Base-by-base conservation (phyloP, 1,140 invertebrate genomes). In the Drosophila sp. region DNA sequence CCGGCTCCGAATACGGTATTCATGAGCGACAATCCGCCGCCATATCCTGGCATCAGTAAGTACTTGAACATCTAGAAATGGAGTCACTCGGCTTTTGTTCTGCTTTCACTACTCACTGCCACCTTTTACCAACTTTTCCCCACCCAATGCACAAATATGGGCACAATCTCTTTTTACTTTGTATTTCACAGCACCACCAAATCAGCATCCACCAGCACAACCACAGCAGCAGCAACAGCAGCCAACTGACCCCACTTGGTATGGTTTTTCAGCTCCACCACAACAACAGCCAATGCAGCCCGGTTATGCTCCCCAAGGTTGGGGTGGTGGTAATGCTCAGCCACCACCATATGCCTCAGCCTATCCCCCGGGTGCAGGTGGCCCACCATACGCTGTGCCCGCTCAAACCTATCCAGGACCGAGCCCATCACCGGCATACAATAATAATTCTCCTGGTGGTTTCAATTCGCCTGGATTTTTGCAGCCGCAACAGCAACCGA, bases 1-100 rank as follows among this genome's bases (percentile, higher is more conserved):
- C 94, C 95, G 55, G 92, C 95, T 94, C 96, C 96, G 38, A 96
- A 97, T 91, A 95, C 95, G 50, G 97, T 99, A 3, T 99, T 95
- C 86, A 97, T 98, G 94, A 97, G 96, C 6, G 96, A 97, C 85
- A 96, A 95, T 87, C 98, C 98, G n/a, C 98, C 98, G 64, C 98
- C 98, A 0, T 99, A 99, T 93, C 97, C 98, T 54, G 98, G 98
- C 50, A 96, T 98, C 75, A 82, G 86, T 65, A 76, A 91, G 66
- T 93, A 94, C 93, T 64, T 75, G n/a, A 25, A 8, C 25, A 6
- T 29, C 23, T n/a, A 27, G 3, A 38, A 38, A 10, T 38, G 10
- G 44, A 47, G 44, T 50, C 56, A 77, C 90, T 91, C 90, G 90
- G 90, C 90, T 91, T 91, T 90, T 91, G 87, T 91, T 84, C 40